These are phyloP conservation scores for Macquaria australasica DNA, from an alignment of 2,113 vertebrate species.

Conservation along the genomic window DNA sequence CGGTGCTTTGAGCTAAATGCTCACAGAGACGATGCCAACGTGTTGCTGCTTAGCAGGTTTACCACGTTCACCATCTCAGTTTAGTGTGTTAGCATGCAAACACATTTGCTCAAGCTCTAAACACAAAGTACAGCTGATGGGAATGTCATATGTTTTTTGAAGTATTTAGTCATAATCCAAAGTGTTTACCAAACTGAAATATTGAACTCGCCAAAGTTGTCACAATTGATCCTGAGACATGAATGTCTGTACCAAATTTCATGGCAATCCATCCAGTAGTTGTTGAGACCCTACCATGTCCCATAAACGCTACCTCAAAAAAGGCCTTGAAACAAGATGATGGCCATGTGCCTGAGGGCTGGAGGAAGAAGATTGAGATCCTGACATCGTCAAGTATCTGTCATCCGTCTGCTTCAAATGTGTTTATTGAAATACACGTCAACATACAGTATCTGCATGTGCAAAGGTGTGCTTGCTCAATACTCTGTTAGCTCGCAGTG, in stretches of 20 bases:
- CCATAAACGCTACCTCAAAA: constrained; percentile 92
- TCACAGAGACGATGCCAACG: background rate
- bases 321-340: constrained; percentile 93
- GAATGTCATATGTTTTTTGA: no score
- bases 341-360: constrained; percentile 83
- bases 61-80: background rate
- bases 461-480: constrained; percentile 13
- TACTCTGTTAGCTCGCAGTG: background rate
- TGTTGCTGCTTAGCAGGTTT: background rate
- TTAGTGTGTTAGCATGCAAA: background rate
- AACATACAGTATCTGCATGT: constrained; percentile 15
- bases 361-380: constrained; percentile 92
- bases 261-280: no score
- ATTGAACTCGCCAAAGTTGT: no score
- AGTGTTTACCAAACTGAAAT: no score
- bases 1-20: background rate
- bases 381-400: constrained; percentile 88
- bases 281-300: constrained; percentile 86
- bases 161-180: no score
- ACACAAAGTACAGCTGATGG: no score
- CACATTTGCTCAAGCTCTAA: background rate
- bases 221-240: no score
- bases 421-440: constrained; percentile 3
- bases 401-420: background rate
- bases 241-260: no score